A percentile compares a stretch with the other conserved stretches of the same genome.
phyloP scores from a whole-genome alignment of 2,113 vertebrate genomes.

The Amphilophus citrinellus region DNA sequence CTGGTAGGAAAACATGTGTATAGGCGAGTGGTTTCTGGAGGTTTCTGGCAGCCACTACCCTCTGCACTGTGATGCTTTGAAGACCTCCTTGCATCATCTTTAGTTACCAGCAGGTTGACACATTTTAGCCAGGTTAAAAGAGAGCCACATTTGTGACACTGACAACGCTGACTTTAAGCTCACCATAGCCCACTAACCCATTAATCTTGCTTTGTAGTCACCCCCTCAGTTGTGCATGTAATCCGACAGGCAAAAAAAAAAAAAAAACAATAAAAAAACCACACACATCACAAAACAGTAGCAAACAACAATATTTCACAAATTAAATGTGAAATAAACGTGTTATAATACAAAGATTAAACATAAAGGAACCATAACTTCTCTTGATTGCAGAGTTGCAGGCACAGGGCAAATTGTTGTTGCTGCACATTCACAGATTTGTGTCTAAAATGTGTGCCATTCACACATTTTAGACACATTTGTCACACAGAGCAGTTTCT shows the following conservation, averaged over 20 bases:
- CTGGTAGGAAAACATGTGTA: neutral
- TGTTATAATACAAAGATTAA: neutral
- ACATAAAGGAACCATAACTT: neutral
- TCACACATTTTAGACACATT: neutral
- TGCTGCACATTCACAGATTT: neutral
- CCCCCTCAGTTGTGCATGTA: neutral
- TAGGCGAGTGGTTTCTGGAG: neutral
- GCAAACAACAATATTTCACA: neutral
- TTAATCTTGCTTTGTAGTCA: neutral
- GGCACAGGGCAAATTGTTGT: neutral
- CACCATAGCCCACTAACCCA: neutral
- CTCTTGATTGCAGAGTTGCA: neutral
- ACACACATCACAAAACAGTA: too few species aligned
- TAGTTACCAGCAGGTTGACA: neutral
- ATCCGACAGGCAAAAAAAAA: neutral
- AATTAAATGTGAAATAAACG: neutral
- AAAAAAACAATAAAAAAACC: too few species aligned
- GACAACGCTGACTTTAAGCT: neutral
- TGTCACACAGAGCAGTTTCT: neutral
- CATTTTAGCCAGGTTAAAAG: neutral
- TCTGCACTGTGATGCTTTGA: too few species aligned
- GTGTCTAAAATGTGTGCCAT: neutral
- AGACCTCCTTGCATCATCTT: too few species aligned
- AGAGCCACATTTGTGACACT: neutral
- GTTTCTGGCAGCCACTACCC: neutral